Evolutionary conservation across 2,888 invertebrate species (phyloP).

Genomic region (Plusia festucae): DNA sequence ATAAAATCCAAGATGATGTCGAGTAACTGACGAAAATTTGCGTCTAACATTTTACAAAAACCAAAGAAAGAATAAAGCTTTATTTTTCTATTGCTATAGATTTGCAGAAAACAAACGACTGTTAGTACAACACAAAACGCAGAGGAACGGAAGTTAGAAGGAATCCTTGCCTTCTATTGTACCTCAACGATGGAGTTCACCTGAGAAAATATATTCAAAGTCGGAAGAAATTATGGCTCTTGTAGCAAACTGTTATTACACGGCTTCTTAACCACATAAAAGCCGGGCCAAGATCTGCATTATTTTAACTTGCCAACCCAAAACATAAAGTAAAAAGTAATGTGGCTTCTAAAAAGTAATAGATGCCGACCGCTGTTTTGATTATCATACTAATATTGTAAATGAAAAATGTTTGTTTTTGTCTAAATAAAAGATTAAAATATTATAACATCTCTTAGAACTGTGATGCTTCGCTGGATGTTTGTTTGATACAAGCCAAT

Average conservation of each 20-base stretch:
- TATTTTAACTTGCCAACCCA: conserved; percentile 15
- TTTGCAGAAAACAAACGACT: neutral
- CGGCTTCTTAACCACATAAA: conserved; percentile 30
- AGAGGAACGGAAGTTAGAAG: neutral
- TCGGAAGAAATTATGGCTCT: conserved; percentile 50
- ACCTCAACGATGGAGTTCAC: conserved; percentile 14
- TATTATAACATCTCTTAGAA: too few species aligned
- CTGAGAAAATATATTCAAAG: conserved; percentile 44
- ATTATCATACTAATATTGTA: conserved; percentile 8
- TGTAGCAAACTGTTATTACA: conserved; percentile 47
- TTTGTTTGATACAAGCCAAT: too few species aligned
- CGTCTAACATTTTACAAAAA: too few species aligned
- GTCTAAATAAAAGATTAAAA: neutral
- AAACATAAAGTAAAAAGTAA: conserved; percentile 34
- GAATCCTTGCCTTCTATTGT: conserved; percentile 15
- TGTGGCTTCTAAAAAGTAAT: conserved; percentile 17
- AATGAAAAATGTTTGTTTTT: neutral
- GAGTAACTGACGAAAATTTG: too few species aligned
- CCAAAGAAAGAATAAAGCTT: neutral
- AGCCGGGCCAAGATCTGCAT: conserved; percentile 10
- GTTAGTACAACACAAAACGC: neutral
- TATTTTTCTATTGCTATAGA: neutral
- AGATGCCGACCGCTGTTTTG: conserved; percentile 2
- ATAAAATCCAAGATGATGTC: too few species aligned
- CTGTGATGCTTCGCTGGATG: too few species aligned